Conservation (phyloP, 2,888 invertebrate genomes). For the Chloroclystis v-ata region DNA sequence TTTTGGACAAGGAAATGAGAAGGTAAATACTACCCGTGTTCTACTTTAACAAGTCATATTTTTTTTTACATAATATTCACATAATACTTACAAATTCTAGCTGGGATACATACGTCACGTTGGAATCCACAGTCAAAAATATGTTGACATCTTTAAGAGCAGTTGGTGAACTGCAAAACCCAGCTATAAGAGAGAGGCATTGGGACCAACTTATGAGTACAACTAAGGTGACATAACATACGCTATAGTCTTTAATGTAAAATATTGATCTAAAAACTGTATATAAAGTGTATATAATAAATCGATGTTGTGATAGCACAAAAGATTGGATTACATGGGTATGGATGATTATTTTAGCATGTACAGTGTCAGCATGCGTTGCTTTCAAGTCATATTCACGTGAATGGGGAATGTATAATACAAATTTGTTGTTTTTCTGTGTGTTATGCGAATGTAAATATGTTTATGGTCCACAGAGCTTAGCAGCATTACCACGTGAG, state of each 20-base stretch:
- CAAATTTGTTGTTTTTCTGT: conserved; percentile 31
- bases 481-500: conserved; percentile 88
- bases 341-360: conserved; percentile 30
- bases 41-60: neutral
- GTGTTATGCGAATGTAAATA: conserved; percentile 66
- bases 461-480: conserved; percentile 84
- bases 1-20: conserved; percentile 97
- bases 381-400: conserved; percentile 24
- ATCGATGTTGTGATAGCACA: conserved; percentile 30
- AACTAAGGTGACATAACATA: conserved; percentile 84
- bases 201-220: conserved; percentile 98
- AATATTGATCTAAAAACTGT: conserved; percentile 34
- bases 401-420: conserved; percentile 41
- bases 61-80: neutral
- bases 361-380: conserved; percentile 25
- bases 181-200: conserved; percentile 96
- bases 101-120: conserved; percentile 93
- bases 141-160: conserved; percentile 96
- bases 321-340: conserved; percentile 26
- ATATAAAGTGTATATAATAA: conserved; percentile 46
- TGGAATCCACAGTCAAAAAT: conserved; percentile 96
- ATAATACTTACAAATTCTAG: conserved; percentile 38
- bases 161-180: conserved; percentile 96
- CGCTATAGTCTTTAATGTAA: conserved; percentile 31
- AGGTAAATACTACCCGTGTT: conserved; percentile 42